Percentiles rank a stretch among this genome's conserved stretches.
phyloP scores from a whole-genome alignment of 2,113 vertebrate genomes.

The Dipodomys merriami region DNA sequence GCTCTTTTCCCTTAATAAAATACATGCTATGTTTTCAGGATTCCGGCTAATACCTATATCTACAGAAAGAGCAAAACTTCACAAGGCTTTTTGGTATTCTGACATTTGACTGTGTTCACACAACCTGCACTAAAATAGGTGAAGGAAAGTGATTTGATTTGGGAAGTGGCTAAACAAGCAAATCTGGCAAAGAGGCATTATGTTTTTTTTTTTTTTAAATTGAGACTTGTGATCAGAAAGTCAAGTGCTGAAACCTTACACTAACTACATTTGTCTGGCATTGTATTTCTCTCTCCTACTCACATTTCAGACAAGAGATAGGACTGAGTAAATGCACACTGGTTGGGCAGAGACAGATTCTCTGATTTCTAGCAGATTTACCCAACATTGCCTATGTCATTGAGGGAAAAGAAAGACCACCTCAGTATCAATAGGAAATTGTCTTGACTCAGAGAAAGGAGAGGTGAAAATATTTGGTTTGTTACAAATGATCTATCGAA shows the following conservation, averaged over 20 bases:
- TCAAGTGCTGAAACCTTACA: slow-evolving; percentile 33
- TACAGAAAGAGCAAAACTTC: not conserved
- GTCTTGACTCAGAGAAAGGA: slow-evolving; percentile 65
- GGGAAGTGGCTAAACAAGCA: not conserved
- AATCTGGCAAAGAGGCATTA: not conserved
- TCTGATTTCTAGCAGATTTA: slow-evolving; percentile 16
- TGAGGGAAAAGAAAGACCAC: slow-evolving; percentile 41
- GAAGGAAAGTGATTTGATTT: slow-evolving; percentile 36
- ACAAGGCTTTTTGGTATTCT: not conserved
- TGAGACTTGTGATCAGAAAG: slow-evolving; percentile 44
- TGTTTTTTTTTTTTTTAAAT: not conserved
- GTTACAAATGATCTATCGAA: slow-evolving; percentile 75
- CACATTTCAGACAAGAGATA: slow-evolving; percentile 24
- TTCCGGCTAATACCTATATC: not conserved
- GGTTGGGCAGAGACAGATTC: not conserved
- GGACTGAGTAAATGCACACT: not conserved
- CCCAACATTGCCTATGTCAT: not conserved
- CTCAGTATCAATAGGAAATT: slow-evolving; percentile 50
- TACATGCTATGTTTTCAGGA: not conserved
- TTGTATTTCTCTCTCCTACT: not conserved
- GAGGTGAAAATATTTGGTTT: slow-evolving; percentile 70
- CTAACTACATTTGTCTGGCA: not conserved
- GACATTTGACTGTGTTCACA: not conserved
- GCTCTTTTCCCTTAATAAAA: not conserved
- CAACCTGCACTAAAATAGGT: not conserved